A percentile compares a stretch with the other conserved stretches of the same genome.
Evolutionary conservation across 2,888 invertebrate species (phyloP).

Genomic region (Tanytarsus gracilentus): DNA sequence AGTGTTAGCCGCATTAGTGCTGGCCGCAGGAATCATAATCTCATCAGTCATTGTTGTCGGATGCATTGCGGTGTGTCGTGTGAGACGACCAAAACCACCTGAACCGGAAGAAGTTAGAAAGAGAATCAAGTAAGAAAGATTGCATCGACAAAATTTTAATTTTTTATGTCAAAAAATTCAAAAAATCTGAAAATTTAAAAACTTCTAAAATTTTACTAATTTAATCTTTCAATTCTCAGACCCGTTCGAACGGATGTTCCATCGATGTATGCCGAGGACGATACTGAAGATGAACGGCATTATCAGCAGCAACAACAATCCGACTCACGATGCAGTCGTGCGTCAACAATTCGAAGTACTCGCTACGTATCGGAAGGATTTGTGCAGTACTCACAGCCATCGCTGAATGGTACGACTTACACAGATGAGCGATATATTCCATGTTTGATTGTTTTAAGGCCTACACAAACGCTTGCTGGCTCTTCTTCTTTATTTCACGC

Average conservation of each 20-base stretch:
- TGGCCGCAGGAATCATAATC: slow-evolving; percentile 43
- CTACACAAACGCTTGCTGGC: slow-evolving; percentile 1
- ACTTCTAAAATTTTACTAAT: not conserved
- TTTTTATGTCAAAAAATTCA: too few relatives aligned
- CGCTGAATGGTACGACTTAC: slow-evolving; percentile 41
- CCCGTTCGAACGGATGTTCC: slow-evolving; percentile 44
- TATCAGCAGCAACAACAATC: slow-evolving; percentile 30
- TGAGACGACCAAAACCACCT: slow-evolving; percentile 42
- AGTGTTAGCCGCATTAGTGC: slow-evolving; percentile 45
- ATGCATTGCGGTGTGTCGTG: slow-evolving; percentile 43
- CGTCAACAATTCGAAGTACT: slow-evolving; percentile 33
- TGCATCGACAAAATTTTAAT: not conserved
- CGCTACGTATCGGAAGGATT: slow-evolving; percentile 44
- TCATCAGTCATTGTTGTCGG: slow-evolving; percentile 46
- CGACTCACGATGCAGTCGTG: slow-evolving; percentile 35
- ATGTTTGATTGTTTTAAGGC: slow-evolving; percentile 10
- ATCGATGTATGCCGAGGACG: slow-evolving; percentile 45
- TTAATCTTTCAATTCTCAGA: slow-evolving; percentile 33
- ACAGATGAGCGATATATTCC: not conserved
- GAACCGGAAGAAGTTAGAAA: slow-evolving; percentile 45
- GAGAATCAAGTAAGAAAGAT: slow-evolving; percentile 41
- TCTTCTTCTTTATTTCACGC: slow-evolving; percentile 12
- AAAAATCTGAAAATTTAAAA: not conserved
- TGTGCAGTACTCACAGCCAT: slow-evolving; percentile 44
- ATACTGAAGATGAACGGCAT: slow-evolving; percentile 33